Conservation (phyloP, 2,797 vertebrate species). For the Dromococcyx pavoninus region DNA sequence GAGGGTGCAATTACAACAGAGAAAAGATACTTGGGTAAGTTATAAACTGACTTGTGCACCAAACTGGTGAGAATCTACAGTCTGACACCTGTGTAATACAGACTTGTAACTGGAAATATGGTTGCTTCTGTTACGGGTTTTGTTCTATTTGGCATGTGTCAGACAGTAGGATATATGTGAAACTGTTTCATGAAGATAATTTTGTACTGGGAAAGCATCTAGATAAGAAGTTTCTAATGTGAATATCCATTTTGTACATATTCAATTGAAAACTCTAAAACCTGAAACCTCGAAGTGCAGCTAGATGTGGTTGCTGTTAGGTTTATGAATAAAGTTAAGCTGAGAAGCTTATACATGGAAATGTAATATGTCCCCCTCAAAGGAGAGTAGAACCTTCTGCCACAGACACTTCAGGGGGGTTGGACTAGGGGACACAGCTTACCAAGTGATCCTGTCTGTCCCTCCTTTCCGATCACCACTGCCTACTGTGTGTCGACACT, state of each 20-base stretch:
- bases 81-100: background rate
- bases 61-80: background rate
- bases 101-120: background rate
- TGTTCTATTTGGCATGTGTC: background rate
- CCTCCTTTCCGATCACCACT: background rate
- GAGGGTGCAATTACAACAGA: background rate
- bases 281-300: background rate
- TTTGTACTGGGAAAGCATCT: background rate
- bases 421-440: too few relatives aligned
- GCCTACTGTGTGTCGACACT: background rate
- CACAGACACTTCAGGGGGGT: too few relatives aligned
- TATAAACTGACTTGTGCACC: background rate
- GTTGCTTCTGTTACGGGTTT: rapidly evolving
- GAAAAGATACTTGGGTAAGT: background rate
- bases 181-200: background rate
- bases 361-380: background rate
- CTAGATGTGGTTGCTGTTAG: background rate
- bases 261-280: background rate
- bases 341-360: background rate
- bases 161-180: background rate
- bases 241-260: background rate
- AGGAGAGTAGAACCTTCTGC: background rate
- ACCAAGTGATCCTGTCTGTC: background rate
- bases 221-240: background rate
- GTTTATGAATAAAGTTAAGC: background rate